Evolutionary conservation across 2,113 vertebrate genomes (phyloP).

Genomic region (Emydura subglobosa): DNA sequence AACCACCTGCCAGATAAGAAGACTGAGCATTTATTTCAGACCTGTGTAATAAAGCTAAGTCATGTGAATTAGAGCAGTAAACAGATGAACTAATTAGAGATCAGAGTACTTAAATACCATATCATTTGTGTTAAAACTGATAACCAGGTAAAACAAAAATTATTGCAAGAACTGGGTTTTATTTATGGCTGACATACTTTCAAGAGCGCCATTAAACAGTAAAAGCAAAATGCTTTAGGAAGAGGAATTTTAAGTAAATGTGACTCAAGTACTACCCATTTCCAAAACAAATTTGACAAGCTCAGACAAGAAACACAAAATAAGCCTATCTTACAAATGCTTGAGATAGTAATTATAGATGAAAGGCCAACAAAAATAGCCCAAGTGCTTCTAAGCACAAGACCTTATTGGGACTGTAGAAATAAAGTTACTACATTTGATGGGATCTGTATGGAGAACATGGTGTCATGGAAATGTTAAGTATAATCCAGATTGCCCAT

Average conservation of each 20-base stretch:
- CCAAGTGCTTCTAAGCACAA: background rate
- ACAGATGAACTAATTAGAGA: background rate
- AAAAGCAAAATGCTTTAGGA: background rate
- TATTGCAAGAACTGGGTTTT: background rate
- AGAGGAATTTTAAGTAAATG: no score
- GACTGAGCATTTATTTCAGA: background rate
- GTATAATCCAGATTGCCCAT: background rate
- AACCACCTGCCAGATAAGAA: background rate
- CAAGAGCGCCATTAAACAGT: background rate
- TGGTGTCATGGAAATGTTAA: background rate
- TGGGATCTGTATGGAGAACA: background rate
- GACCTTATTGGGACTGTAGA: background rate
- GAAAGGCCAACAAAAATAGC: background rate
- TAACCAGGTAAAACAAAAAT: background rate
- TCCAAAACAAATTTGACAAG: background rate
- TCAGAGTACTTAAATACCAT: no score
- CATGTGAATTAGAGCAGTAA: background rate
- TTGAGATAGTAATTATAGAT: conserved; percentile 16
- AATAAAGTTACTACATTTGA: background rate
- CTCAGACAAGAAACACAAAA: background rate
- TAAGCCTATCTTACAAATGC: background rate
- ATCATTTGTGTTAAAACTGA: background rate
- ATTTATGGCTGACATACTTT: no score
- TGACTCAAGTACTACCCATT: background rate
- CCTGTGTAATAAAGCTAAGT: background rate